Conservation (phyloP, 1,140 invertebrate species). For the Heterodera schachtii region DNA sequence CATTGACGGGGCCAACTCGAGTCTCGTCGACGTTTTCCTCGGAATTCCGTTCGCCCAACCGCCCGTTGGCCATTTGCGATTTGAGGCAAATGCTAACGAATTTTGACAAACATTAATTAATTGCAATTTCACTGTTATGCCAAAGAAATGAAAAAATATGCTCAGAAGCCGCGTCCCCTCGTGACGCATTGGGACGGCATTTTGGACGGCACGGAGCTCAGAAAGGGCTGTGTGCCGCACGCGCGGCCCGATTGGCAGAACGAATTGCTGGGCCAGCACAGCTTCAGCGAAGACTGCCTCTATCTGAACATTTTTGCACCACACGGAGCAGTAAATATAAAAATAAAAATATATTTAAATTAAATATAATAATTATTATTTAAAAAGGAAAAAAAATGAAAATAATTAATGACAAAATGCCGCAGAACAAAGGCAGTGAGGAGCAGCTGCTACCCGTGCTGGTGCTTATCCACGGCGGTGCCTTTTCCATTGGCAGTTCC, state of each 20-base stretch:
- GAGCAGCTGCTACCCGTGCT: slow-evolving; percentile 30
- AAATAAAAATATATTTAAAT: not conserved
- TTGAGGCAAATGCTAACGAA: slow-evolving; percentile 3
- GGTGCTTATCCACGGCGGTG: slow-evolving; percentile 52
- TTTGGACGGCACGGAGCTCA: slow-evolving; percentile 31
- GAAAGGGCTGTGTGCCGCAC: slow-evolving; percentile 28
- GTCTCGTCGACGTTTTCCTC: slow-evolving; percentile 13
- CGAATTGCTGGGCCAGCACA: slow-evolving; percentile 18
- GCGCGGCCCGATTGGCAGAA: slow-evolving; percentile 21
- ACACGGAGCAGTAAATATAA: slow-evolving; percentile 5
- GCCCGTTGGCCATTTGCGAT: slow-evolving; percentile 25
- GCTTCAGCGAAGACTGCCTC: slow-evolving; percentile 85
- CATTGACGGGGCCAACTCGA: not conserved
- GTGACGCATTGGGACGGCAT: slow-evolving; percentile 29
- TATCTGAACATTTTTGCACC: slow-evolving; percentile 94
- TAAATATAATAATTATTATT: no score
- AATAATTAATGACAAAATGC: not conserved
- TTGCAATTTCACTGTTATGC: not conserved
- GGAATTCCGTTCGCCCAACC: slow-evolving; percentile 35
- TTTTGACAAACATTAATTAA: no score
- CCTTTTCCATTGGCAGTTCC: slow-evolving; percentile 38
- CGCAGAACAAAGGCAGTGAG: not conserved
- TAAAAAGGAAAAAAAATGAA: not conserved
- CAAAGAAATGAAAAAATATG: not conserved
- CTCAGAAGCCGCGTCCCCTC: slow-evolving; percentile 41